Evolutionary conservation across 2,888 invertebrate species (phyloP).

Genomic region (Horisme vitalbata): DNA sequence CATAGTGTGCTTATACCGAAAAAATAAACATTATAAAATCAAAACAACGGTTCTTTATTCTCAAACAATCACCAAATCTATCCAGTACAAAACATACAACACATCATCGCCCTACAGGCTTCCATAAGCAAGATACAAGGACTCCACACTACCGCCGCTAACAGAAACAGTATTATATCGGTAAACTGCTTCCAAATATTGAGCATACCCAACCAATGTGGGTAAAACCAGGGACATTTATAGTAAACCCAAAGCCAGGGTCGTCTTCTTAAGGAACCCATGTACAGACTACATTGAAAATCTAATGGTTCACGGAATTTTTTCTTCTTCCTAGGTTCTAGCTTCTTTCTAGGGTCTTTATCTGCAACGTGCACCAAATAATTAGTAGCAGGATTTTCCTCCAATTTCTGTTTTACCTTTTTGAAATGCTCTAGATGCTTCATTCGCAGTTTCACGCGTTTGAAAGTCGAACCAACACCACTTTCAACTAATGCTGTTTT

Average conservation of each 20-base stretch:
- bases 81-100: slow-evolving; percentile 15
- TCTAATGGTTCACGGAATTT: slow-evolving; percentile 29
- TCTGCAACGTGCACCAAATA: slow-evolving; percentile 37
- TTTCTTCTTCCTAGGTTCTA: slow-evolving; percentile 24
- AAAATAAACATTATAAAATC: neutral
- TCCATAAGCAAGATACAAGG: slow-evolving; percentile 56
- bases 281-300: slow-evolving; percentile 45
- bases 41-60: neutral
- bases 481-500: slow-evolving; percentile 28
- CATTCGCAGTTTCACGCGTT: slow-evolving; percentile 35
- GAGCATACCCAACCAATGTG: slow-evolving; percentile 48
- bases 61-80: neutral
- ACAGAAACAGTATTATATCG: slow-evolving; percentile 47
- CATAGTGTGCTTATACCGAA: neutral
- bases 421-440: slow-evolving; percentile 15
- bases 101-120: slow-evolving; percentile 36
- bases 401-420: slow-evolving; percentile 25
- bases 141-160: slow-evolving; percentile 59
- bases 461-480: slow-evolving; percentile 32
- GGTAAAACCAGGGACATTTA: slow-evolving; percentile 55
- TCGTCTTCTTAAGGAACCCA: slow-evolving; percentile 48
- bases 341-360: slow-evolving; percentile 36
- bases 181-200: slow-evolving; percentile 46
- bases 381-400: slow-evolving; percentile 33
- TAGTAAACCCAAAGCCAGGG: slow-evolving; percentile 48